Percentiles rank a stretch among this genome's conserved stretches.
phyloP scores from a whole-genome alignment of 2,888 invertebrate species.

The Lamellibrachia columna region DNA sequence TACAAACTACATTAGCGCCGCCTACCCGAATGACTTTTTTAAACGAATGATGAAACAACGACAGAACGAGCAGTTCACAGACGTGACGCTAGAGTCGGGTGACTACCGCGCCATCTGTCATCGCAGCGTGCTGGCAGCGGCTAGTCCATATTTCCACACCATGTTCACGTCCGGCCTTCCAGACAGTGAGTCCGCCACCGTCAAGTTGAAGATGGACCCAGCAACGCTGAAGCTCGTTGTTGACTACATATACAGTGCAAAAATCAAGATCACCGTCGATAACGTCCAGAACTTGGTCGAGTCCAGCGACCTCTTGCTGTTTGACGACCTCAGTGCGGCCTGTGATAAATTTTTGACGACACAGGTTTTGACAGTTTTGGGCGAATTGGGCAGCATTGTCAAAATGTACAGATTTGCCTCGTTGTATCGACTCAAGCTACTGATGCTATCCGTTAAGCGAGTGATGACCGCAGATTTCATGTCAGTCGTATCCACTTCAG shows the following conservation, averaged over 20 bases:
- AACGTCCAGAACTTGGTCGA: slow-evolving; percentile 39
- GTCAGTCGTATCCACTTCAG: slow-evolving; percentile 29
- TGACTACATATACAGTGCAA: slow-evolving; percentile 37
- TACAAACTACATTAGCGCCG: neutral
- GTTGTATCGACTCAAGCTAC: slow-evolving; percentile 31
- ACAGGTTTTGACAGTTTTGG: neutral
- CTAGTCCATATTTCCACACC: slow-evolving; percentile 35
- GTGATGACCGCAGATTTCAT: slow-evolving; percentile 33
- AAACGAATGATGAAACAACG: slow-evolving; percentile 23
- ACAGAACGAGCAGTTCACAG: slow-evolving; percentile 26
- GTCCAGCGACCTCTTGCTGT: slow-evolving; percentile 36
- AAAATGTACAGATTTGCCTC: slow-evolving; percentile 34
- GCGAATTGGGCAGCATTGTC: no score
- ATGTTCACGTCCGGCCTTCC: slow-evolving; percentile 37
- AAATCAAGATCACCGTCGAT: slow-evolving; percentile 34
- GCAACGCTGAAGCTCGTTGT: slow-evolving; percentile 31
- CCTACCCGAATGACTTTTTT: slow-evolving; percentile 20
- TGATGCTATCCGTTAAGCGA: slow-evolving; percentile 22
- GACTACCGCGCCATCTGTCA: slow-evolving; percentile 30
- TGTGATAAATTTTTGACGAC: slow-evolving; percentile 28
- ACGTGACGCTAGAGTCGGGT: slow-evolving; percentile 30
- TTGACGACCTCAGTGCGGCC: slow-evolving; percentile 32
- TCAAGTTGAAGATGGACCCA: slow-evolving; percentile 30
- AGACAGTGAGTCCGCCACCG: slow-evolving; percentile 26
- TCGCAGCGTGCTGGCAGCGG: slow-evolving; percentile 35